Percentiles rank a stretch among this genome's conserved stretches.
phyloP scores from a whole-genome alignment of 2,888 invertebrate species.

The Acanthacorydalis orientalis region DNA sequence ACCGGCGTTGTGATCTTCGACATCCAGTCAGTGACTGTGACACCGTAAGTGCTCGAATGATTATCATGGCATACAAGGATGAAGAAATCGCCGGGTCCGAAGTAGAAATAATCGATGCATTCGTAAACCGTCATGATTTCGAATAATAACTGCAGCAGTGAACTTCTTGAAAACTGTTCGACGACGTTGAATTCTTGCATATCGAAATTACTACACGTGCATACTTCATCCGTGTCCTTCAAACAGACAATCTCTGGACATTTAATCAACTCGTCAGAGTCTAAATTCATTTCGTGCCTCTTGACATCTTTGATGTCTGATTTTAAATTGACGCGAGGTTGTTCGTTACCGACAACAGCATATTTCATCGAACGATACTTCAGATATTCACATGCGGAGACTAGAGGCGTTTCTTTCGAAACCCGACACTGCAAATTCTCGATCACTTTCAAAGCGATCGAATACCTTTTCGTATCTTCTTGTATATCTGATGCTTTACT shows the following conservation, averaged over 20 bases:
- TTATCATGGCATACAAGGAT: slow-evolving; percentile 15
- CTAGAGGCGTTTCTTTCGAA: no score
- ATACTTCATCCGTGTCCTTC: no score
- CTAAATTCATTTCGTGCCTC: background rate
- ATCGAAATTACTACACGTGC: background rate
- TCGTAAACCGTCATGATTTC: slow-evolving; percentile 10
- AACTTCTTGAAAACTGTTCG: background rate
- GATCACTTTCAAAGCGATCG: no score
- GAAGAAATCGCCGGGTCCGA: slow-evolving; percentile 17
- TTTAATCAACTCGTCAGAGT: background rate
- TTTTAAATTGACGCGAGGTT: no score
- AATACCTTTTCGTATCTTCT: no score
- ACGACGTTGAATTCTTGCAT: background rate
- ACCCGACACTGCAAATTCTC: no score
- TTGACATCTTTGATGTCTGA: no score
- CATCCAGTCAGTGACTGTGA: slow-evolving; percentile 5
- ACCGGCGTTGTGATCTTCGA: slow-evolving; percentile 16
- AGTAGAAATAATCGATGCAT: slow-evolving; percentile 12
- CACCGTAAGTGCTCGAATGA: slow-evolving; percentile 3
- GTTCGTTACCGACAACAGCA: no score
- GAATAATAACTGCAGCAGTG: slow-evolving; percentile 1
- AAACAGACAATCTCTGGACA: no score
- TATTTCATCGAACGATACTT: no score
- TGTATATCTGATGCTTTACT: no score
- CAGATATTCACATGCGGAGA: no score